These are phyloP conservation scores for Carduelis carduelis DNA, from an alignment of 2,797 vertebrate species.

Conservation along the genomic window DNA sequence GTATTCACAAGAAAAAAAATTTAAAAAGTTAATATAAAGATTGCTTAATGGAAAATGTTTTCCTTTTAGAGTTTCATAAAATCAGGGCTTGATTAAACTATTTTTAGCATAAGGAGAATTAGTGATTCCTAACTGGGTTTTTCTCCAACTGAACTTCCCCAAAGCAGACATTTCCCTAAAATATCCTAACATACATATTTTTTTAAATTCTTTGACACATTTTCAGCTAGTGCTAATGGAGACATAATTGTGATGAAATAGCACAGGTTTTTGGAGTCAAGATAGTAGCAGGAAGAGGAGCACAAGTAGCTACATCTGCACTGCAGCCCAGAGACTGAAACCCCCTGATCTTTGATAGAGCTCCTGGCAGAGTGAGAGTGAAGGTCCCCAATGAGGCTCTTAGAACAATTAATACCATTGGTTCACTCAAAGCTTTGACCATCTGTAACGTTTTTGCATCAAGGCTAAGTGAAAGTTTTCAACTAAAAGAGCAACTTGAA, in stretches of 20 bases:
- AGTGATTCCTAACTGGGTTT: background rate
- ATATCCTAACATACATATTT: background rate
- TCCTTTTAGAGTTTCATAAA: background rate
- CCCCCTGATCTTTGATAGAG: background rate
- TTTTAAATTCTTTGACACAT: background rate
- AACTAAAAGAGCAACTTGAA: background rate
- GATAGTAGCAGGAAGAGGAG: background rate
- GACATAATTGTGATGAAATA: background rate
- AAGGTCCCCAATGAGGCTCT: background rate
- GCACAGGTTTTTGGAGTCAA: background rate
- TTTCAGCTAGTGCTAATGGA: background rate
- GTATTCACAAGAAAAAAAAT: background rate
- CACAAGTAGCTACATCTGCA: background rate
- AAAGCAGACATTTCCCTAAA: background rate
- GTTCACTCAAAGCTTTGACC: background rate
- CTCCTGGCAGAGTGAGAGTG: background rate
- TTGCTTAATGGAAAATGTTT: background rate
- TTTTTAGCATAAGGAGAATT: background rate
- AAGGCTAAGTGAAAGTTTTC: background rate
- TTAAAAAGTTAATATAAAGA: background rate
- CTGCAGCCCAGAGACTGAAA: background rate
- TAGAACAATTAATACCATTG: background rate
- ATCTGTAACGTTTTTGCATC: background rate
- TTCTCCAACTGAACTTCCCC: background rate
- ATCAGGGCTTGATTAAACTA: background rate